Evolutionary conservation across 2,888 invertebrate species (phyloP).

Genomic region (Monoplex corrugatus): DNA sequence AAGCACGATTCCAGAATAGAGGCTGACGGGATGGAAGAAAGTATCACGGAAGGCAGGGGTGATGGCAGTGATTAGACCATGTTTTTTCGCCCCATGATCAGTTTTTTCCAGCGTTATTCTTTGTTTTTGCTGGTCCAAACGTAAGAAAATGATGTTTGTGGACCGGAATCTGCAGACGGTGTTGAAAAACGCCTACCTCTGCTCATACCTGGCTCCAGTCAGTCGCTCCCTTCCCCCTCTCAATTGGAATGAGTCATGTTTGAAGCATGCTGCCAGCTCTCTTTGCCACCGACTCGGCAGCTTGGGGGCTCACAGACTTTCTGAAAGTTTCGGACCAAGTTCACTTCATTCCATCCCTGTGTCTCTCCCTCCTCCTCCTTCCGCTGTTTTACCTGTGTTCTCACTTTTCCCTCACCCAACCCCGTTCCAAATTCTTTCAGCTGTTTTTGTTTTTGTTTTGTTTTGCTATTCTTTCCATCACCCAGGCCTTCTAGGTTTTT

Average conservation of each 20-base stretch:
- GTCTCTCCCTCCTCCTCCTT: conserved; percentile 8
- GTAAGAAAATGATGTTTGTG: too few relatives aligned
- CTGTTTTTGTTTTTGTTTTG: not conserved
- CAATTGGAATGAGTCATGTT: conserved; percentile 44
- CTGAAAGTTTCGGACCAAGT: not conserved
- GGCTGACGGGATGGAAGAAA: too few relatives aligned
- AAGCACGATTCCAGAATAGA: too few relatives aligned
- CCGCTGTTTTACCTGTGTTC: not conserved
- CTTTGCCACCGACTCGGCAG: not conserved
- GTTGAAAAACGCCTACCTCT: not conserved
- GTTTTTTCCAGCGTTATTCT: too few relatives aligned
- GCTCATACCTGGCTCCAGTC: not conserved
- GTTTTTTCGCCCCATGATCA: too few relatives aligned
- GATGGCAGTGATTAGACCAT: too few relatives aligned
- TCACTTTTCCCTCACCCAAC: not conserved
- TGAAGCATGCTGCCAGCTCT: conserved; percentile 42
- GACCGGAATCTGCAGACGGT: too few relatives aligned
- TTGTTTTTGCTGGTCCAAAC: too few relatives aligned
- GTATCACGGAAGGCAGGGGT: too few relatives aligned
- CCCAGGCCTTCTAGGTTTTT: not conserved
- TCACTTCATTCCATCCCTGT: conserved; percentile 16
- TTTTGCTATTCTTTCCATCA: not conserved
- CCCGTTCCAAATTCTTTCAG: not conserved
- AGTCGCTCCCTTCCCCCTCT: not conserved
- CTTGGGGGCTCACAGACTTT: not conserved